phyloP scores from a whole-genome alignment of 1,140 invertebrate species.

The Ladona fulva region DNA sequence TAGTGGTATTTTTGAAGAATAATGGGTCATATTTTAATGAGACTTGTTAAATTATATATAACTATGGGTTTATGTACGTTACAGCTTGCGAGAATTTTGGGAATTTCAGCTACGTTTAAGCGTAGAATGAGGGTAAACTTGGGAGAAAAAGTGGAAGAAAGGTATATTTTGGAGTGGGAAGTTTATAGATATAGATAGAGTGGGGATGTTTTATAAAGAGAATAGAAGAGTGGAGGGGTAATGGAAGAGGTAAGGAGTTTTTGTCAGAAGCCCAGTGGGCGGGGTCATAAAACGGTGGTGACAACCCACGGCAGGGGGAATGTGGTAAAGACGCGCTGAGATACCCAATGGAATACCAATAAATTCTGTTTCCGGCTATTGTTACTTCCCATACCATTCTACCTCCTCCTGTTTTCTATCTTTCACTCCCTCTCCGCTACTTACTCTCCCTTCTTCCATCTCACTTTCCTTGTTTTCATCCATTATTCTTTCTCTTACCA shows the following conservation, averaged over 20 bases:
- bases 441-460: background rate
- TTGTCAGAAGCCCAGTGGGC: background rate
- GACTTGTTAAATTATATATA: no score
- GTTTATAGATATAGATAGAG: no score
- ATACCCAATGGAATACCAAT: background rate
- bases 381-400: background rate
- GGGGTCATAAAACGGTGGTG: background rate
- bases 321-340: background rate
- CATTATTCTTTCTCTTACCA: no score
- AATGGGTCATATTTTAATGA: no score
- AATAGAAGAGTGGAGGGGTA: background rate
- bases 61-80: no score
- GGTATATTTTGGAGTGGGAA: background rate
- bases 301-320: background rate
- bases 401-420: background rate
- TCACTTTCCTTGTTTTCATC: no score
- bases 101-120: no score
- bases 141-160: background rate
- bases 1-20: no score
- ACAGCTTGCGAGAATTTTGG: no score
- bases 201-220: background rate
- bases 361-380: background rate
- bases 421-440: background rate
- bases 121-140: no score
- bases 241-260: background rate